Conservation (phyloP, 2,888 invertebrate genomes). For the Protophormia terraenovae region DNA sequence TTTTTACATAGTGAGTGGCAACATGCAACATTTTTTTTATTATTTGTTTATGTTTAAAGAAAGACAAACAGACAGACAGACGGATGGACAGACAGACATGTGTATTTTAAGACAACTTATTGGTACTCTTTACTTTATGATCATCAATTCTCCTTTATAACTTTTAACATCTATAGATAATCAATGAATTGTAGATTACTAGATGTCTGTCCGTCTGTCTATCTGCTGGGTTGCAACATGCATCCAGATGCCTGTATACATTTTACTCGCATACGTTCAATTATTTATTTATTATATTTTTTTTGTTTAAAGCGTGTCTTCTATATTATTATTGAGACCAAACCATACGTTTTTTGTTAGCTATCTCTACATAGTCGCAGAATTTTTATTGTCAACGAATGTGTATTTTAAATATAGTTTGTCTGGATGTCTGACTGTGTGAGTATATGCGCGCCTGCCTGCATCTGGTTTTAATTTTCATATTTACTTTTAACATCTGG, state of each 20-base stretch:
- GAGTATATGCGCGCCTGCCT: slow-evolving; percentile 29
- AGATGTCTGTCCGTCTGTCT: background rate
- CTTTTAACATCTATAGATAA: slow-evolving; percentile 34
- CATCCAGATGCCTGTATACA: slow-evolving; percentile 1
- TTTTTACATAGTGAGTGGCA: background rate
- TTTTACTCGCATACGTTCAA: slow-evolving; percentile 49
- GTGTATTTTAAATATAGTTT: background rate
- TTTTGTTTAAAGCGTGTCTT: slow-evolving; percentile 24
- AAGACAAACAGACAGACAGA: background rate
- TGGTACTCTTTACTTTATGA: background rate
- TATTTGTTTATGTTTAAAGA: background rate
- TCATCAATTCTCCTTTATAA: background rate
- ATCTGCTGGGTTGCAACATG: background rate
- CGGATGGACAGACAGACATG: background rate
- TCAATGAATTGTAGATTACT: slow-evolving; percentile 33
- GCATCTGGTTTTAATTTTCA: slow-evolving; percentile 60
- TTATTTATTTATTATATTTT: slow-evolving; percentile 59
- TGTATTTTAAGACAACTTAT: slow-evolving; percentile 23
- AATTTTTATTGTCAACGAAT: slow-evolving; percentile 37
- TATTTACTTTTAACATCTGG: slow-evolving; percentile 48
- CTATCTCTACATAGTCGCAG: background rate
- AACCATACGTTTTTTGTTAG: background rate
- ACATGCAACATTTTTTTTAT: background rate
- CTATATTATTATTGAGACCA: background rate
- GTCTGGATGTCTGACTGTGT: background rate